Evolutionary conservation across 2,113 vertebrate species (phyloP), one percentile per base, ranked within the genome.

Genomic region (Lasiurus borealis): DNA sequence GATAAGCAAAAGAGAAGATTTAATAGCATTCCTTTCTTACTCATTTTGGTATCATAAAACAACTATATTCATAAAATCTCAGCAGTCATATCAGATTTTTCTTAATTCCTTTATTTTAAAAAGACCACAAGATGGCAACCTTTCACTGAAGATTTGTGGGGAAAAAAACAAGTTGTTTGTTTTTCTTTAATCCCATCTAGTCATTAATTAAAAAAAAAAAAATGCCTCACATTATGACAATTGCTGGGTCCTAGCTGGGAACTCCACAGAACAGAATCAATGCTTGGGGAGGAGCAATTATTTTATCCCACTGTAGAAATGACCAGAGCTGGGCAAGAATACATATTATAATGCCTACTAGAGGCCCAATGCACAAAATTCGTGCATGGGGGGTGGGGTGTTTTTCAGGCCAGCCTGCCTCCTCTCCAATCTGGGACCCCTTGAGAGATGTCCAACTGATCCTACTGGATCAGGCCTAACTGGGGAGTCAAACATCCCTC

Each of bases 111-210:
- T 0, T 87, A 72, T 71, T 96, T 94, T 68, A 54, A 71, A 96
- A 96, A 44, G 85, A 54, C 96, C 98, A 98, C 76, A 73, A 95
- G 97, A 96, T 97, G 97, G 93, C 95, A 95, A 90, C 10, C 86
- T 97, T 97, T 95, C 95, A 85, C 0, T 0, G 12, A 96, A 96
- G 62, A 93, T 46, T 62, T 1, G 40, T 44, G 21, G 36, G 46
- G 9, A 4, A n/a, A 77, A 57, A 75, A 54, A 25, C 57, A 59
- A 59, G 23, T 59, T 48, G n/a, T 48, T 48, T 48, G 6, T 25
- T 25, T 62, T 25, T 23, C 27, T 59, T 59, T 11, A 40, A 85
- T 23, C 2, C 64, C 50, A 64, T 50, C 46, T 1, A 72, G 27
- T 46, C n/a, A 78, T 77, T 78, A 73, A 94, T n/a, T 68, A 40